These are phyloP conservation scores for Dryomyza anilis DNA, from an alignment of 2,888 invertebrate genomes.

Conservation along the genomic window DNA sequence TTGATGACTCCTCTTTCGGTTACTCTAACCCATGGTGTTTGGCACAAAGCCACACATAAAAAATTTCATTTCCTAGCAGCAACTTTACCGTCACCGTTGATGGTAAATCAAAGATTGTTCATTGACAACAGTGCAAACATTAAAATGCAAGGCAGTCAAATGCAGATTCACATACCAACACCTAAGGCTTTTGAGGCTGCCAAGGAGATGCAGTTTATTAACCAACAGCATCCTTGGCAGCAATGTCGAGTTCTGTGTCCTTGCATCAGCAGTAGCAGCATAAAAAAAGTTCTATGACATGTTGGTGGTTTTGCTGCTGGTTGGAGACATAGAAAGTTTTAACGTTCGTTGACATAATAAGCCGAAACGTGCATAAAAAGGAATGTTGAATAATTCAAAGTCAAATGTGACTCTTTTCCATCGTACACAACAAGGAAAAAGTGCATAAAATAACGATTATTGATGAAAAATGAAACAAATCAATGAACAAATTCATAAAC, in stretches of 20 bases:
- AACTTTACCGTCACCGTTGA: not conserved
- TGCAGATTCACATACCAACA: not conserved
- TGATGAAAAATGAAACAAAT: too few relatives aligned
- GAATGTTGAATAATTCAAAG: too few relatives aligned
- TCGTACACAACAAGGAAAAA: too few relatives aligned
- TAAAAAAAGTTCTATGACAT: not conserved
- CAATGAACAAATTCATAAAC: too few relatives aligned
- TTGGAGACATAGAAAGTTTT: slow-evolving; percentile 27
- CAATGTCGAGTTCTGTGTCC: not conserved
- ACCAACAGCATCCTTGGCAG: slow-evolving; percentile 1
- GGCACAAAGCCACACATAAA: slow-evolving; percentile 8
- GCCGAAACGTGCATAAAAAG: too few relatives aligned
- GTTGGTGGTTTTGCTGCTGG: not conserved
- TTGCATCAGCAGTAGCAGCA: too few relatives aligned
- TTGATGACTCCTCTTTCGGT: too few relatives aligned
- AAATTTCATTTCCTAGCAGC: not conserved
- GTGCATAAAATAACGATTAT: too few relatives aligned
- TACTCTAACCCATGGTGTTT: too few relatives aligned
- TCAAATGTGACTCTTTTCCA: too few relatives aligned
- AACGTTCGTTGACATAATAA: slow-evolving; percentile 39
- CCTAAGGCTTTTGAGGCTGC: too few relatives aligned
- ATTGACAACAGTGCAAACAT: slow-evolving; percentile 8
- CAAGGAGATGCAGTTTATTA: not conserved
- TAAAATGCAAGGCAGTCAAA: slow-evolving; percentile 20
- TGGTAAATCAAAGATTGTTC: not conserved